phyloP scores from a whole-genome alignment of 1,140 invertebrate species.

The Papilio polytes region DNA sequence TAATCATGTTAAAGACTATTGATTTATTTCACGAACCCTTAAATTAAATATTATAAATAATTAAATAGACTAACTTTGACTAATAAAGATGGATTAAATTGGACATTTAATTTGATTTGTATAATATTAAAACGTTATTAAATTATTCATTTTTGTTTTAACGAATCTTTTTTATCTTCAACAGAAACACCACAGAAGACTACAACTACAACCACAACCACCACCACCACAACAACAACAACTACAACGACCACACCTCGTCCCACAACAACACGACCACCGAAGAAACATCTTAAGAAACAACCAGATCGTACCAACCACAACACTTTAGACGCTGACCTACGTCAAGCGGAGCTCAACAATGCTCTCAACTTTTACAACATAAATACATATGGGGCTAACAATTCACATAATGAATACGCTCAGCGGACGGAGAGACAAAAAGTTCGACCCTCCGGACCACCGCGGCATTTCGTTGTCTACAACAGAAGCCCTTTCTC shows the following conservation, averaged over 20 bases:
- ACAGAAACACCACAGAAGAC: constrained; percentile 78
- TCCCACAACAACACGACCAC: constrained; percentile 63
- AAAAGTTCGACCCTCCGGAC: constrained; percentile 72
- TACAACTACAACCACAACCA: constrained; percentile 66
- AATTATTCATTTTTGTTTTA: constrained; percentile 9
- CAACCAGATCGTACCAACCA: constrained; percentile 62
- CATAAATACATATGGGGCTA: constrained; percentile 57
- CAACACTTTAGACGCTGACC: constrained; percentile 68
- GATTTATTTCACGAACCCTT: background rate
- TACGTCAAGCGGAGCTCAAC: constrained; percentile 59
- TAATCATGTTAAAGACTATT: background rate
- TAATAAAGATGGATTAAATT: background rate
- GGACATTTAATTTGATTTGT: constrained; percentile 6
- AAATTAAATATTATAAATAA: no score
- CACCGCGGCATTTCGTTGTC: constrained; percentile 65
- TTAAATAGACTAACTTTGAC: background rate
- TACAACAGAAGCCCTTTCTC: constrained; percentile 52
- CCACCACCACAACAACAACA: constrained; percentile 63
- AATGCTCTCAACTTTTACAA: constrained; percentile 72
- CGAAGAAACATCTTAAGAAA: constrained; percentile 71
- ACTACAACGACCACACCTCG: constrained; percentile 66
- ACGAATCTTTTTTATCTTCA: constrained; percentile 50
- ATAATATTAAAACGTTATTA: background rate
- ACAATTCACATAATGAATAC: constrained; percentile 71
- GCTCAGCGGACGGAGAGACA: constrained; percentile 71